Percentiles rank a stretch among this genome's conserved stretches.
Conservation (phyloP, 2,888 invertebrate species). For the Eupithecia abbreviata region DNA sequence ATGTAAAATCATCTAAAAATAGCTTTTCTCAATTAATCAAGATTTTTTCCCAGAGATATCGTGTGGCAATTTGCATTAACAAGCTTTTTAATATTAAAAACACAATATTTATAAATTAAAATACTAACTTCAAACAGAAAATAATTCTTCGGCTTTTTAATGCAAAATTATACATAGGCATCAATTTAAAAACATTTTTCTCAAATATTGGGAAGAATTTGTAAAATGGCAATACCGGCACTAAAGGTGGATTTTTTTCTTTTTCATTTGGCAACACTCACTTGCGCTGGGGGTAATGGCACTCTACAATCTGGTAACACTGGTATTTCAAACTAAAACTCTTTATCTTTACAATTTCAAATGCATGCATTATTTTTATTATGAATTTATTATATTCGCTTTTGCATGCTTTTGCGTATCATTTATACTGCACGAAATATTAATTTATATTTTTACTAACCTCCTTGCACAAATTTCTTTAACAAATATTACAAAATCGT, state of each 20-base stretch:
- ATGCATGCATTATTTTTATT: conserved; percentile 53
- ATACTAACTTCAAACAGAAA: conserved; percentile 51
- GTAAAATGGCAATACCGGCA: conserved; percentile 50
- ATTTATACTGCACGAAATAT: conserved; percentile 35
- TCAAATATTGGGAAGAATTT: conserved; percentile 34
- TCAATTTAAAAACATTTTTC: conserved; percentile 49
- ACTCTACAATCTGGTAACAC: conserved; percentile 83
- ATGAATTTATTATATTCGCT: conserved; percentile 42
- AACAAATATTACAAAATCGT: not conserved
- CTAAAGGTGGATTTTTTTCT: conserved; percentile 77
- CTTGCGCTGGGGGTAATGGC: conserved; percentile 79
- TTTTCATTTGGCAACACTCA: conserved; percentile 81
- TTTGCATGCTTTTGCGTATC: conserved; percentile 39
- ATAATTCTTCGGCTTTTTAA: conserved; percentile 41
- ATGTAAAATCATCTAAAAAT: not conserved
- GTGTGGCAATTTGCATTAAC: conserved; percentile 72
- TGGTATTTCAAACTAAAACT: conserved; percentile 73
- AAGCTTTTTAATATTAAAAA: conserved; percentile 42
- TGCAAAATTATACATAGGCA: conserved; percentile 43
- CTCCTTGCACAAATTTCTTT: not conserved
- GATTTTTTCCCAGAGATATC: conserved; percentile 14
- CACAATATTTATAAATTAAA: conserved; percentile 30
- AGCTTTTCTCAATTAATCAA: not conserved
- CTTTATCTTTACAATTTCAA: conserved; percentile 41
- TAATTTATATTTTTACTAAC: conserved; percentile 9